A percentile compares a stretch with the other conserved stretches of the same genome.
Conservation (phyloP, 1,140 invertebrate species). For the Orius laevigatus region DNA sequence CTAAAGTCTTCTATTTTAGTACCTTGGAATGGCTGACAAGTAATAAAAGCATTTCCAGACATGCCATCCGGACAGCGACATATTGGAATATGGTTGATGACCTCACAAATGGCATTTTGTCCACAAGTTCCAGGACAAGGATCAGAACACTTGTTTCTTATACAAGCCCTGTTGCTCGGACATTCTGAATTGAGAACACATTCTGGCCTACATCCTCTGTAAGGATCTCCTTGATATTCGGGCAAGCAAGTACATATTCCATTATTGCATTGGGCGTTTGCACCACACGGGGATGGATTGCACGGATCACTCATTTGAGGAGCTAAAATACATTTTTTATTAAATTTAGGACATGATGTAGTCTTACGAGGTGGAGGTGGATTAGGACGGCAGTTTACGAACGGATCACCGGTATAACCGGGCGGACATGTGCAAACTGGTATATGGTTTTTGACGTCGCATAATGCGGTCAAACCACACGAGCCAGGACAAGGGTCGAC, state of each 20-base stretch:
- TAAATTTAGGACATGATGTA: background rate
- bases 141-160: constrained; percentile 33
- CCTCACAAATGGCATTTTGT: constrained; percentile 32
- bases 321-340: constrained; percentile 23
- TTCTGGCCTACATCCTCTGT: constrained; percentile 54
- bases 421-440: constrained; percentile 29
- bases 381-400: constrained; percentile 26
- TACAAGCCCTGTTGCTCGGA: constrained; percentile 42
- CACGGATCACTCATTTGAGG: constrained; percentile 29
- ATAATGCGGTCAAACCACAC: constrained; percentile 29
- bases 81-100: constrained; percentile 31
- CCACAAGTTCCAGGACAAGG: constrained; percentile 37
- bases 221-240: constrained; percentile 52
- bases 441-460: constrained; percentile 31
- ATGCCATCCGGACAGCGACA: constrained; percentile 31
- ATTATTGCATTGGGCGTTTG: constrained; percentile 29
- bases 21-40: constrained; percentile 30
- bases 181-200: constrained; percentile 52
- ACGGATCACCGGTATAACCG: constrained; percentile 34
- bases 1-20: constrained; percentile 35
- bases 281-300: constrained; percentile 34
- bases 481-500: constrained; percentile 27
- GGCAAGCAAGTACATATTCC: constrained; percentile 40
- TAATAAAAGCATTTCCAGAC: constrained; percentile 32
- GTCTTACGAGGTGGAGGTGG: constrained; percentile 26